These are phyloP conservation scores for Pygmarrhopalites habei DNA, from an alignment of 1,140 invertebrate species.

Conservation along the genomic window DNA sequence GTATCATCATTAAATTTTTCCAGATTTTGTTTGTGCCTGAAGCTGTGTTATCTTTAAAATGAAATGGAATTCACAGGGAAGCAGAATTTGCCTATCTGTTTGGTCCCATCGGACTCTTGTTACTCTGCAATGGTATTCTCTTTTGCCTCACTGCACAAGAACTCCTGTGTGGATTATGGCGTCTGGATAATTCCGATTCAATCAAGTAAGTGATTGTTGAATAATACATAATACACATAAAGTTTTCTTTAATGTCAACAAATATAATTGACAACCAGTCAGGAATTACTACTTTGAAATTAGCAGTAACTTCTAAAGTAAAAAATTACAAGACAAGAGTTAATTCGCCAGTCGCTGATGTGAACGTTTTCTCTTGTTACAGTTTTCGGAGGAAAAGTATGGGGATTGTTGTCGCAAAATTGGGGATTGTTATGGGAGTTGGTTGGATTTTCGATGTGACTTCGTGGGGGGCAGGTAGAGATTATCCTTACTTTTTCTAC, in stretches of 20 bases:
- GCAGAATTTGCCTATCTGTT: slow-evolving; percentile 63
- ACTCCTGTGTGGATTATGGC: slow-evolving; percentile 77
- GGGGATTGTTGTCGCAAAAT: slow-evolving; percentile 38
- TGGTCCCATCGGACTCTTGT: slow-evolving; percentile 66
- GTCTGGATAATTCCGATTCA: slow-evolving; percentile 52
- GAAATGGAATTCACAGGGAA: slow-evolving; percentile 21
- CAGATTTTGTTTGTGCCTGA: no score
- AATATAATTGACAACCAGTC: no score
- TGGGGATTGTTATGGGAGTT: slow-evolving; percentile 38
- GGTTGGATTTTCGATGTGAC: slow-evolving; percentile 38
- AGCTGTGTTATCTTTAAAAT: no score
- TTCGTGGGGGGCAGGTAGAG: slow-evolving; percentile 26
- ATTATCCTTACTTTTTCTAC: slow-evolving; percentile 29
- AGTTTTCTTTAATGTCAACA: no score
- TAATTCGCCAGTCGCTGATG: no score
- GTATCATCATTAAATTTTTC: no score
- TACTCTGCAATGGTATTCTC: slow-evolving; percentile 66
- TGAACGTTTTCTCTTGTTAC: no score
- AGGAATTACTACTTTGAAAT: no score
- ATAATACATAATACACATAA: no score
- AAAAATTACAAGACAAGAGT: no score
- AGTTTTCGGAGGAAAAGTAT: slow-evolving; percentile 36
- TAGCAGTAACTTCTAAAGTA: no score
- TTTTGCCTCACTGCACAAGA: slow-evolving; percentile 72
- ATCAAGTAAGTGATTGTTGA: no score